These are phyloP conservation scores for Mobula hypostoma DNA, from an alignment of 2,113 vertebrate species.

Conservation along the genomic window DNA sequence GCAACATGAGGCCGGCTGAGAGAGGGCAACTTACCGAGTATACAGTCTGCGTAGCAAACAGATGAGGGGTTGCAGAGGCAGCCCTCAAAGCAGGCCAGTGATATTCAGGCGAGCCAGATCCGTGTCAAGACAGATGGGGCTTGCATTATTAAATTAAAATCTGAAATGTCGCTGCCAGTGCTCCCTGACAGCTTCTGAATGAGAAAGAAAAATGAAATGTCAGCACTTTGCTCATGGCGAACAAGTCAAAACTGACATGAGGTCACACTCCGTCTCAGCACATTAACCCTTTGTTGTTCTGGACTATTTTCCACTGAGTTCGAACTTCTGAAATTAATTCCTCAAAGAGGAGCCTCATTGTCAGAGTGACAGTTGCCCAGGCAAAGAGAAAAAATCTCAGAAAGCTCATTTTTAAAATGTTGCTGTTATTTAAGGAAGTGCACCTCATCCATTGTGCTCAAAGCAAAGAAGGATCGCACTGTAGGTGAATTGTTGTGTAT, in stretches of 20 bases:
- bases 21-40: neutral
- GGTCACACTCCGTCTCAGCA: neutral
- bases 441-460: neutral
- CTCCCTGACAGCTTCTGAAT: neutral
- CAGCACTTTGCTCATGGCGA: neutral
- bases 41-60: neutral
- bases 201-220: slow-evolving; percentile 19
- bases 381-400: neutral
- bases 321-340: neutral
- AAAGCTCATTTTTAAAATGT: neutral
- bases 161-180: neutral
- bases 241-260: neutral
- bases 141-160: slow-evolving; percentile 14
- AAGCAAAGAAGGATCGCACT: neutral
- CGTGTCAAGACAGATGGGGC: neutral
- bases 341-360: neutral
- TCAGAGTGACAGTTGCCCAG: neutral
- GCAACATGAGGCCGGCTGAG: neutral
- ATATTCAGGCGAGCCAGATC: neutral
- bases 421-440: neutral
- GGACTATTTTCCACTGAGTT: neutral
- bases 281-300: neutral
- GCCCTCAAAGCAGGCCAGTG: neutral
- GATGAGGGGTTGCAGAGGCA: neutral
- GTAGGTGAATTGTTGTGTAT: too few species aligned